Percentiles rank a stretch among this genome's conserved stretches.
phyloP scores from a whole-genome alignment of 2,888 invertebrate genomes.

The Tyria jacobaeae region DNA sequence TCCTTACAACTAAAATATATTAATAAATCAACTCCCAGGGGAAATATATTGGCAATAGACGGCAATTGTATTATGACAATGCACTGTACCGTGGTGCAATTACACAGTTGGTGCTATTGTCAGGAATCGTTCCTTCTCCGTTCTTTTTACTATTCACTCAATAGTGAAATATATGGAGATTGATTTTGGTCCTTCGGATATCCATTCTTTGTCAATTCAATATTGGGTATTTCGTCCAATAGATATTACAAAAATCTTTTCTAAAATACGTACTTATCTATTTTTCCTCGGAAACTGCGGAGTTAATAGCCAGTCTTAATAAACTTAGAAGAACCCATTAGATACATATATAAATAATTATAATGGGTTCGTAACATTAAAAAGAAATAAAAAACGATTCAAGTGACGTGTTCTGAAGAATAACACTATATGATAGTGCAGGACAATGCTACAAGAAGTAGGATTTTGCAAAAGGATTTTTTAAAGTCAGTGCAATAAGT shows the following conservation, averaged over 20 bases:
- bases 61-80: constrained; percentile 69
- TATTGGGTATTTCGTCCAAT: constrained; percentile 20
- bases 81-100: constrained; percentile 67
- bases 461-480: too few species aligned
- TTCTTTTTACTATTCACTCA: constrained; percentile 60
- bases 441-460: too few species aligned
- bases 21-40: constrained; percentile 44
- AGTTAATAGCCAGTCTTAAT: too few species aligned
- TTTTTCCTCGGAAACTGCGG: too few species aligned
- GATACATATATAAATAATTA: too few species aligned
- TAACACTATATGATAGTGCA: too few species aligned
- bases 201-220: constrained; percentile 46
- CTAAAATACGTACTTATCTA: not conserved
- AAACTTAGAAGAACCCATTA: too few species aligned
- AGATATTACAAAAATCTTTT: not conserved
- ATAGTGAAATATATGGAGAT: constrained; percentile 67
- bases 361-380: too few species aligned
- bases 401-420: too few species aligned
- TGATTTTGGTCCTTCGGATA: constrained; percentile 60
- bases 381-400: too few species aligned
- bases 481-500: too few species aligned
- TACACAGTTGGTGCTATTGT: constrained; percentile 66
- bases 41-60: constrained; percentile 59
- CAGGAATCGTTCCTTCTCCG: constrained; percentile 55
- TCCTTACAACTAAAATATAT: constrained; percentile 36